phyloP scores from a whole-genome alignment of 2,888 invertebrate genomes.

The Cremastinae sp. region DNA sequence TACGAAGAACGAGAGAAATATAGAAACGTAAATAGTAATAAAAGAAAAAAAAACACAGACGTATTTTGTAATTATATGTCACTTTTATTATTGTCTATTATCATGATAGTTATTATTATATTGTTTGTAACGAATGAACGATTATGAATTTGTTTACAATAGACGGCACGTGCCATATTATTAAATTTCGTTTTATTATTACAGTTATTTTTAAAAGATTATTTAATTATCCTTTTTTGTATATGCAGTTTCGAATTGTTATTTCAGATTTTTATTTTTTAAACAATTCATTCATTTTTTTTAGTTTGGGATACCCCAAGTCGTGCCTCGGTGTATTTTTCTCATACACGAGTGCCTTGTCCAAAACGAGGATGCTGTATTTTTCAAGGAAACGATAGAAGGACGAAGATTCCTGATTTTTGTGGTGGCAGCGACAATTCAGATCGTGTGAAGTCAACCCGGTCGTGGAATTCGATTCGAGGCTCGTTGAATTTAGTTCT shows the following conservation, averaged over 20 bases:
- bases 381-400: slow-evolving; percentile 54
- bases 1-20: background rate
- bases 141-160: slow-evolving; percentile 77
- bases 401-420: slow-evolving; percentile 26
- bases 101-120: slow-evolving; percentile 52
- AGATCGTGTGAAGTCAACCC: background rate
- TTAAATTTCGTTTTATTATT: slow-evolving; percentile 30
- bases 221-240: background rate
- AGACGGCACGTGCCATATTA: slow-evolving; percentile 77
- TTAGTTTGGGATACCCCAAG: background rate
- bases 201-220: background rate
- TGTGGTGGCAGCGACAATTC: background rate
- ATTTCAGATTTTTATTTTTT: background rate
- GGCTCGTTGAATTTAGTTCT: background rate
- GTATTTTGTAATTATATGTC: slow-evolving; percentile 74
- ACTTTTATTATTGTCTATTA: slow-evolving; percentile 59
- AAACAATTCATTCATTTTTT: background rate
- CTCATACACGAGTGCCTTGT: slow-evolving; percentile 42
- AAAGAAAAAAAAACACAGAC: slow-evolving; percentile 71
- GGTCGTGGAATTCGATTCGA: background rate
- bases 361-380: slow-evolving; percentile 41
- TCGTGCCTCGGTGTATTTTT: slow-evolving; percentile 14
- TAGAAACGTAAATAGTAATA: slow-evolving; percentile 29
- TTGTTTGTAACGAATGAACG: slow-evolving; percentile 75
- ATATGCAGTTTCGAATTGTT: background rate